These are phyloP conservation scores for Oenanthe melanoleuca DNA, from an alignment of 2,113 vertebrate species.

Conservation along the genomic window DNA sequence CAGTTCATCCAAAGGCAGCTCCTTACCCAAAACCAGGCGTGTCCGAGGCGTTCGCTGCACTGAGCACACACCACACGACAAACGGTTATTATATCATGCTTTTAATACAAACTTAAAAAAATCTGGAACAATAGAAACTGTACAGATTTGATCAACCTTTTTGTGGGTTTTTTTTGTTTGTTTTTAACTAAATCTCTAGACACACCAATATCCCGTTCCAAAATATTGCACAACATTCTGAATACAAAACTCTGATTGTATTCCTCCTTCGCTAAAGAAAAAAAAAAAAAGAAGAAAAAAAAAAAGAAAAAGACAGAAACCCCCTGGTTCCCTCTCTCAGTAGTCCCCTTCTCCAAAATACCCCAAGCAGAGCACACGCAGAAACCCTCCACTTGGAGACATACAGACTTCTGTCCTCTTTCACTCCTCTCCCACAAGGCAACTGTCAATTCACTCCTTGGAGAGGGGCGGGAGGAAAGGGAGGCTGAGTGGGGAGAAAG, in stretches of 20 bases:
- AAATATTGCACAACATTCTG: slow-evolving; percentile 88
- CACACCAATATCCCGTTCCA: slow-evolving; percentile 80
- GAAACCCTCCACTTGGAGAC: slow-evolving; percentile 31
- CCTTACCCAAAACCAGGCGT: accelerated
- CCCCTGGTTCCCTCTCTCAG: slow-evolving; percentile 41
- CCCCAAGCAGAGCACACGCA: slow-evolving; percentile 26
- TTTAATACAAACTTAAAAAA: slow-evolving; percentile 93
- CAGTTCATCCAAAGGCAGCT: accelerated
- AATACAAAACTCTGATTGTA: slow-evolving; percentile 84
- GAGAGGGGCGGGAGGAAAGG: slow-evolving; percentile 23
- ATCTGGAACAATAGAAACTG: slow-evolving; percentile 90
- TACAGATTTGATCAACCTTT: slow-evolving; percentile 86
- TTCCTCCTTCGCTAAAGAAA: slow-evolving; percentile 78
- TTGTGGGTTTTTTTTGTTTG: slow-evolving; percentile 36
- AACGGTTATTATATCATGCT: slow-evolving; percentile 80
- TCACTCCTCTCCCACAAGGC: slow-evolving; percentile 52
- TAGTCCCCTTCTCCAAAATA: slow-evolving; percentile 46
- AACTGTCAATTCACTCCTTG: slow-evolving; percentile 46
- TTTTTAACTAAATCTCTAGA: slow-evolving; percentile 85
- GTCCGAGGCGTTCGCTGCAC: not conserved
- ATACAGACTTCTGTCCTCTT: slow-evolving; percentile 59
- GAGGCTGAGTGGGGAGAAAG: slow-evolving; percentile 64
- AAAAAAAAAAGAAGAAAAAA: not conserved
- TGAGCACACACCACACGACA: not conserved
- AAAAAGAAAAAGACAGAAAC: slow-evolving; percentile 35